These are phyloP conservation scores for Cephalopterus ornatus DNA, from an alignment of 2,113 vertebrate genomes.

Conservation along the genomic window DNA sequence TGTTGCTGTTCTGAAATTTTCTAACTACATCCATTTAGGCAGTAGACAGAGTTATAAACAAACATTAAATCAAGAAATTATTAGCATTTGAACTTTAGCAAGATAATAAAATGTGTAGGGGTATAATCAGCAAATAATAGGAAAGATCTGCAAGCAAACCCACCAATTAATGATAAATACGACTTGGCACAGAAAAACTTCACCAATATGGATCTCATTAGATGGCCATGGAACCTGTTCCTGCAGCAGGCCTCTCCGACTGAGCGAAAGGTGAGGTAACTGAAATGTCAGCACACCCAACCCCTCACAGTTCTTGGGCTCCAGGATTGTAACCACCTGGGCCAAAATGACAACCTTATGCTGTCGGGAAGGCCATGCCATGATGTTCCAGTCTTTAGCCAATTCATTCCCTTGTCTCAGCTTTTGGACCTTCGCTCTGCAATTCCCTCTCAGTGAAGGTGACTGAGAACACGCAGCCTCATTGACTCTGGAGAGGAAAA, in stretches of 20 bases:
- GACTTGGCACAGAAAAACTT: conserved; percentile 57
- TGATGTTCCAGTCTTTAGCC: conserved; percentile 39
- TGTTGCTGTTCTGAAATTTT: conserved; percentile 61
- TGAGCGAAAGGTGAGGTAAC: conserved; percentile 73
- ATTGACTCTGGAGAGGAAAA: neutral
- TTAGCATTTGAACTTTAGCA: conserved; percentile 73
- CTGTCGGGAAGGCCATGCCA: neutral
- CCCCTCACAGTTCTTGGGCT: conserved; percentile 23
- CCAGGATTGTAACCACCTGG: conserved; percentile 74
- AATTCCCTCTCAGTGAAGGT: conserved; percentile 16
- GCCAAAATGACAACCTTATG: conserved; percentile 76
- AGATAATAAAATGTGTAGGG: conserved; percentile 69
- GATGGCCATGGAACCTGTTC: conserved; percentile 68
- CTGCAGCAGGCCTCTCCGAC: conserved; percentile 56
- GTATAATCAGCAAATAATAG: conserved; percentile 73
- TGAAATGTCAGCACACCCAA: conserved; percentile 51
- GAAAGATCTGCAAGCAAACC: conserved; percentile 67
- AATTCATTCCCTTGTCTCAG: conserved; percentile 47
- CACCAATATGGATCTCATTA: conserved; percentile 78
- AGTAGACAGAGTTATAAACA: conserved; percentile 65
- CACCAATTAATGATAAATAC: conserved; percentile 73
- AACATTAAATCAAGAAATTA: conserved; percentile 74
- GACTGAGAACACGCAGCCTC: neutral
- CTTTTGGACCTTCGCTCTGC: conserved; percentile 29
- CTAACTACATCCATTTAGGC: conserved; percentile 35